phyloP scores from a whole-genome alignment of 2,113 vertebrate species.

The Beaufortia kweichowensis region DNA sequence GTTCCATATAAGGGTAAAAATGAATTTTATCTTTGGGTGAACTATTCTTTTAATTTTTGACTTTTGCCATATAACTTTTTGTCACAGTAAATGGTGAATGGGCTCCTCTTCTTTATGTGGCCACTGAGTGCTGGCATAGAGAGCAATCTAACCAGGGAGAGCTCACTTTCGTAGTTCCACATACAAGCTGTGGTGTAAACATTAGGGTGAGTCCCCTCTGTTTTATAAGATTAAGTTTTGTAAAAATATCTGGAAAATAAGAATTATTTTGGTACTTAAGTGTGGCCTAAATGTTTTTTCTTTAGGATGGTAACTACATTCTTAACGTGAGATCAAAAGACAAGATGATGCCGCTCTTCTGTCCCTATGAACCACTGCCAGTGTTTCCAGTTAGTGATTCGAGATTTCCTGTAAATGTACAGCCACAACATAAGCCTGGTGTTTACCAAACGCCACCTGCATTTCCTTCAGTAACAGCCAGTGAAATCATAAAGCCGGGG shows the following conservation, averaged over 20 bases:
- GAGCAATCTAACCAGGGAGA: background rate
- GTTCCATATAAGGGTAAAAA: too few relatives aligned
- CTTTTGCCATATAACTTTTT: background rate
- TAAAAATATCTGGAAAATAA: too few relatives aligned
- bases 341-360: background rate
- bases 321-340: constrained; percentile 7
- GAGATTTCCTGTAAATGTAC: background rate
- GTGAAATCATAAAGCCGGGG: background rate
- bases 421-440: background rate
- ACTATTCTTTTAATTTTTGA: too few relatives aligned
- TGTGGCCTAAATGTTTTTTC: constrained; percentile 1
- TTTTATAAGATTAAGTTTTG: too few relatives aligned
- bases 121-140: background rate
- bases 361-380: background rate
- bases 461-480: background rate
- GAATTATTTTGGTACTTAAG: too few relatives aligned
- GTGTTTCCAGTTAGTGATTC: background rate
- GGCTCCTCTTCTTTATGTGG: constrained; percentile 8
- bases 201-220: background rate
- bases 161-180: background rate
- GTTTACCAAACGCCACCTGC: background rate
- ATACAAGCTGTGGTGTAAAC: constrained; percentile 6
- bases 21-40: too few relatives aligned
- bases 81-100: constrained; percentile 10
- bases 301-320: background rate